Base-by-base conservation (phyloP, 1,140 invertebrate genomes). In the Atta colombica region DNA sequence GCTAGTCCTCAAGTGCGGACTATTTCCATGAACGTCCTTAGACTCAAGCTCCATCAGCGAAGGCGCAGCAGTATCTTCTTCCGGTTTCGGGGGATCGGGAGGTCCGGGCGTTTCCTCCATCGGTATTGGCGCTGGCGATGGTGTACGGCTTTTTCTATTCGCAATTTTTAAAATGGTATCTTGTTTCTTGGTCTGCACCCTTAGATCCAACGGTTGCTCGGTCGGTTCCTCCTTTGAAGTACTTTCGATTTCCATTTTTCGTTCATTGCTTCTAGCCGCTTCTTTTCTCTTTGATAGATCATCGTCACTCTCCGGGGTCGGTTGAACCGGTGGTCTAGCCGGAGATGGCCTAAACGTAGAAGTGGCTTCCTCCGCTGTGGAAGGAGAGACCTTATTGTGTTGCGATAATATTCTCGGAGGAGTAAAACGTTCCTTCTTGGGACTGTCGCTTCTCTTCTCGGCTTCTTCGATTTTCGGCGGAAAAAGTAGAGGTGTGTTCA, bases 131-230 rank as follows among this genome's bases (percentile, higher is more conserved):
- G 66, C 16, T 0, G 92, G 92, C n/a, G 91, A 90, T 4, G 87
- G 89, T 68, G 69, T 84, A 21, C 55, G 90, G 8, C 85, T 90
- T 80, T 80, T 93, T 51, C 72, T 87, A 6, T 61, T 74, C 5
- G 87, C 16, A 53, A 53, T 18, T 16, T 68, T 88, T 16, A 72
- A 74, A 6, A 68, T 88, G 18, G 94, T 94, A 16, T 96, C 94
- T 16, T 94, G 94, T 88, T 95, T 96, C 89, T 96, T 96, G 77
- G 96, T 94, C 60, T 96, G 95, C 1, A 97, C 95, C 65, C 97
- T 97, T n/a, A 98, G 95, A 94, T 98, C 98, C 39, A 98, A 91
- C 0, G 97, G 97, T 91, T 97, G 96, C 85, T 98, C 97, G 1
- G 87, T 66, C 8, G 89, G 85, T 10, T 93, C 92, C 25, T 88